Percentiles rank a stretch among this genome's conserved stretches.
Conservation (phyloP, 2,888 invertebrate species). For the Danaus chrysippus region DNA sequence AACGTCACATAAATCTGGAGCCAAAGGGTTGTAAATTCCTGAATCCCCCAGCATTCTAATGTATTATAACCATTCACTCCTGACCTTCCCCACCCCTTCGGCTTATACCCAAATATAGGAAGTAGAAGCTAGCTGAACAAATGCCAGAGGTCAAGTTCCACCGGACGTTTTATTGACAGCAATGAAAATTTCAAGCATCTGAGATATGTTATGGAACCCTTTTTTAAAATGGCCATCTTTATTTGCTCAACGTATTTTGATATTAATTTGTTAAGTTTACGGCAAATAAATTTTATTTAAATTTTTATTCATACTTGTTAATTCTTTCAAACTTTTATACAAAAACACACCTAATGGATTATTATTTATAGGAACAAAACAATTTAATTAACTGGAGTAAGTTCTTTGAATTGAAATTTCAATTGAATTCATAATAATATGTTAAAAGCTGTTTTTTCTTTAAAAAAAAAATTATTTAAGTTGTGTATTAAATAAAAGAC, state of each 20-base stretch:
- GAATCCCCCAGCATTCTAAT: constrained; percentile 49
- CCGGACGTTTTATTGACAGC: constrained; percentile 51
- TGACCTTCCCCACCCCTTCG: constrained; percentile 35
- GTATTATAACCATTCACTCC: constrained; percentile 45
- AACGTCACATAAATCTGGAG: constrained; percentile 70
- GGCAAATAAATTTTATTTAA: not conserved
- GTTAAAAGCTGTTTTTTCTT: too few relatives aligned
- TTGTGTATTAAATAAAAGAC: too few relatives aligned
- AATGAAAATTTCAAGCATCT: constrained; percentile 68
- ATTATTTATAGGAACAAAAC: too few relatives aligned
- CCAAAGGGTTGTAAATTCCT: constrained; percentile 75
- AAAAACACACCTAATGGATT: too few relatives aligned
- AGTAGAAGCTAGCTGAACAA: not conserved
- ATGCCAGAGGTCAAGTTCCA: constrained; percentile 11
- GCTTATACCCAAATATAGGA: not conserved
- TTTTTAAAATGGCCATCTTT: constrained; percentile 21
- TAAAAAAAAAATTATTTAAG: too few relatives aligned
- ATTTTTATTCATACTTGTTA: too few relatives aligned
- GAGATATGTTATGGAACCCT: constrained; percentile 61
- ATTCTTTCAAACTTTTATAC: too few relatives aligned
- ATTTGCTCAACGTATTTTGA: not conserved
- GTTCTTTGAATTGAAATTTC: too few relatives aligned
- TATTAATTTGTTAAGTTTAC: not conserved
- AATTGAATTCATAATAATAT: too few relatives aligned
- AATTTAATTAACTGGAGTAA: too few relatives aligned